These are phyloP conservation scores for Notoglanidium macrostoma DNA, from an alignment of 2,797 vertebrate genomes.

Conservation along the genomic window DNA sequence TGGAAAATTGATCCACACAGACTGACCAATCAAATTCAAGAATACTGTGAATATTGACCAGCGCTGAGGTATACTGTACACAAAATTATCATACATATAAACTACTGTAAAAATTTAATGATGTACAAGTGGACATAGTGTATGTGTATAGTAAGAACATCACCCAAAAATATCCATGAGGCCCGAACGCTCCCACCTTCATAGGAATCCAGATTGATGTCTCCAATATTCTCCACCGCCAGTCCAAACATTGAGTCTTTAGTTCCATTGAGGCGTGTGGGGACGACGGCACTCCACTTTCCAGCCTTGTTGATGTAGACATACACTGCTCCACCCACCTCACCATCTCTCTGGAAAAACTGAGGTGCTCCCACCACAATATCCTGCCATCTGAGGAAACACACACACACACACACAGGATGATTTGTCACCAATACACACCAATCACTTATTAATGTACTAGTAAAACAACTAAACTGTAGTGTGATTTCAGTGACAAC, in stretches of 20 bases:
- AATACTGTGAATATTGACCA: background rate
- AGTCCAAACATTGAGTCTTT: slow-evolving; percentile 96
- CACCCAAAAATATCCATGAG: background rate
- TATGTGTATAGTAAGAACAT: background rate
- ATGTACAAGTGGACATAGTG: background rate
- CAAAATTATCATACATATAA: background rate
- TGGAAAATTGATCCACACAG: background rate
- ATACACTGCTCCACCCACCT: slow-evolving; percentile 91
- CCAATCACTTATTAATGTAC: background rate
- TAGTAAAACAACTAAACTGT: background rate
- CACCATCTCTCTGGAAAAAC: slow-evolving; percentile 88
- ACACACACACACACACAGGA: slow-evolving; percentile 20
- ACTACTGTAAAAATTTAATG: background rate
- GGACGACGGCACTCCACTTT: slow-evolving; percentile 79
- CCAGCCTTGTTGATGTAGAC: slow-evolving; percentile 90
- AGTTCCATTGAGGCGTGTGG: slow-evolving; percentile 84
- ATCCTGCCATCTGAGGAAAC: slow-evolving; percentile 87
- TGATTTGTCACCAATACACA: slow-evolving; percentile 8
- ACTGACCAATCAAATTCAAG: background rate
- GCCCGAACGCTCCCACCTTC: slow-evolving; percentile 75
- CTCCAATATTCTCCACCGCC: slow-evolving; percentile 90
- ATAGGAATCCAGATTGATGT: slow-evolving; percentile 90
- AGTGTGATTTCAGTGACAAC: background rate
- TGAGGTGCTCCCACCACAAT: slow-evolving; percentile 94
- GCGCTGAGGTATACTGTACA: background rate